phyloP scores from a whole-genome alignment of 2,113 vertebrate genomes.

The Centropus bengalensis region DNA sequence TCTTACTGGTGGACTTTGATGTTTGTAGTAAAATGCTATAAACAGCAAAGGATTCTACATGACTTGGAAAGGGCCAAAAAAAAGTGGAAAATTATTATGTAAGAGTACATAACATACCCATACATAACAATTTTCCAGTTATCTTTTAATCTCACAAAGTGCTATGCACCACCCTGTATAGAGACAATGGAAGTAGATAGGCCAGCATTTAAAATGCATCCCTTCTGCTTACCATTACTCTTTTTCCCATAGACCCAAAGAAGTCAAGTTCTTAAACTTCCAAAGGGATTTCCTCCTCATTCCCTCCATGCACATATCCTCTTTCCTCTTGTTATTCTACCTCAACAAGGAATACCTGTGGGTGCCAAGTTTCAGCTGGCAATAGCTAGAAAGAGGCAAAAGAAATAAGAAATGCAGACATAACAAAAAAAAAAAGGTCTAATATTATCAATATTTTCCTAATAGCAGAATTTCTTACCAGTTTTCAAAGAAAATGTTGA shows the following conservation, averaged over 20 bases:
- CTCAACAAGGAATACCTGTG: background rate
- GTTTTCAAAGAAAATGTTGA: background rate
- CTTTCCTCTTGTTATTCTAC: background rate
- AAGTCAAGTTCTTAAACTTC: background rate
- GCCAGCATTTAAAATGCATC: background rate
- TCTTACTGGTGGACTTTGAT: background rate
- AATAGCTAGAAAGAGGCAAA: background rate
- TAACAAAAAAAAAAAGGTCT: background rate
- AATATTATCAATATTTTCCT: background rate
- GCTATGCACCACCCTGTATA: background rate
- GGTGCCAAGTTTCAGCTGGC: background rate
- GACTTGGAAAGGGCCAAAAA: background rate
- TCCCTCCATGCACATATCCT: background rate
- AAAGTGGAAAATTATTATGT: too few relatives aligned
- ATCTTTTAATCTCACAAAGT: background rate
- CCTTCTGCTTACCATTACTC: background rate
- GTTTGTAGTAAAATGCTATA: background rate
- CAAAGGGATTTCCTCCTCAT: background rate
- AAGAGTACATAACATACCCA: background rate
- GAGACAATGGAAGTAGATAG: background rate
- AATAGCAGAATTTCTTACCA: background rate
- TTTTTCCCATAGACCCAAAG: background rate
- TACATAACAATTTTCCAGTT: background rate
- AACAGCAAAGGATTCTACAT: background rate
- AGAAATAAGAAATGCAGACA: background rate